Percentiles rank a stretch among this genome's conserved stretches.
Evolutionary conservation across 2,888 invertebrate genomes (phyloP).

Genomic region (Stegana nigrithorax): DNA sequence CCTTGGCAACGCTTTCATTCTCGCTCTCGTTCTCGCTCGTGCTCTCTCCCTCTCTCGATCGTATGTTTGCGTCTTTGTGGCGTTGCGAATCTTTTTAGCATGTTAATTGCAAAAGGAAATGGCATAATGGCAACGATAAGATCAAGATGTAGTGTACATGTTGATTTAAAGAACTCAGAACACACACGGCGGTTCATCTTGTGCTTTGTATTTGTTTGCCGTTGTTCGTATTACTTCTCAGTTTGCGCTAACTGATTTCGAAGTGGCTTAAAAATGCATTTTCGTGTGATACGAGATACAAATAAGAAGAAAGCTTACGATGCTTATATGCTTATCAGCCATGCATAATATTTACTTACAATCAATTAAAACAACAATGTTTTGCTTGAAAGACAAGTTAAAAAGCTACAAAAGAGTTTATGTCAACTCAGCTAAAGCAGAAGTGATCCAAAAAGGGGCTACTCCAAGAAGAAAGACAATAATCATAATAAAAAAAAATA

Average conservation of each 20-base stretch:
- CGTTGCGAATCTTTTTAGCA: constrained; percentile 29
- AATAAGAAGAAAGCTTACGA: too few species aligned
- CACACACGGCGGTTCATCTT: not conserved
- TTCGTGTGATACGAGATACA: too few species aligned
- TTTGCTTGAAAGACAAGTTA: not conserved
- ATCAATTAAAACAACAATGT: constrained; percentile 8
- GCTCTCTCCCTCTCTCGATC: not conserved
- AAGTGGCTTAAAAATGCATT: too few species aligned
- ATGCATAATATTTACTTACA: constrained; percentile 8
- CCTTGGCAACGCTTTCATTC: too few species aligned
- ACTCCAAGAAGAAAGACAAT: too few species aligned
- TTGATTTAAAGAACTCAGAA: not conserved
- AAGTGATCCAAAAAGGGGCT: not conserved
- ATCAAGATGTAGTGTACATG: constrained; percentile 10
- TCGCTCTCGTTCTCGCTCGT: not conserved
- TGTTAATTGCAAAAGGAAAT: constrained; percentile 28
- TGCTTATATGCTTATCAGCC: too few species aligned
- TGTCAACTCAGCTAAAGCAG: constrained; percentile 5
- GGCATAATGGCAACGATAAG: constrained; percentile 24
- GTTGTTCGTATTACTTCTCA: not conserved
- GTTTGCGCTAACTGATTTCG: too few species aligned
- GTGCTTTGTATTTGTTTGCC: not conserved
- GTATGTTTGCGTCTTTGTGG: not conserved
- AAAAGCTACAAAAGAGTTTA: constrained; percentile 17
- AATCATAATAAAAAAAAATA: not conserved